A percentile compares a stretch with the other conserved stretches of the same genome.
phyloP scores from a whole-genome alignment of 2,797 vertebrate genomes.

The Hyperoplus lanceolatus region DNA sequence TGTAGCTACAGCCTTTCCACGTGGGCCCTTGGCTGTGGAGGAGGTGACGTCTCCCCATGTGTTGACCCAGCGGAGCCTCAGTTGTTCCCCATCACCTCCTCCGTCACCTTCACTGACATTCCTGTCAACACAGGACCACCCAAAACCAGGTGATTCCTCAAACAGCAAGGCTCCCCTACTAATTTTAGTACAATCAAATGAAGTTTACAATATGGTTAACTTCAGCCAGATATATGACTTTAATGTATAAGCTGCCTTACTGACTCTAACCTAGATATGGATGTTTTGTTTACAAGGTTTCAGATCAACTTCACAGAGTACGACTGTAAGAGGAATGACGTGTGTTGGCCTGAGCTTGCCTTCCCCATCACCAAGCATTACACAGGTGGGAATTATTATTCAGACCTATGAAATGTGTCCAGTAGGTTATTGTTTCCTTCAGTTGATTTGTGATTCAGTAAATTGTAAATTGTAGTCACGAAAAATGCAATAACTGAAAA shows the following conservation, averaged over 20 bases:
- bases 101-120: slow-evolving; percentile 90
- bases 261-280: slow-evolving; percentile 7
- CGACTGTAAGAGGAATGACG: slow-evolving; percentile 92
- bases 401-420: background rate
- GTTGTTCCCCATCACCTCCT: slow-evolving; percentile 87
- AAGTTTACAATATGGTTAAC: no score
- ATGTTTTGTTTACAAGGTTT: slow-evolving; percentile 83
- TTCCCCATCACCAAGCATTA: slow-evolving; percentile 93
- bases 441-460: slow-evolving; percentile 4
- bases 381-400: slow-evolving; percentile 84
- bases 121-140: slow-evolving; percentile 81
- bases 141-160: slow-evolving; percentile 86
- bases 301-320: slow-evolving; percentile 94
- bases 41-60: slow-evolving; percentile 77
- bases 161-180: background rate
- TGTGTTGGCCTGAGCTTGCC: slow-evolving; percentile 94
- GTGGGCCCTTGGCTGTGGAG: slow-evolving; percentile 89
- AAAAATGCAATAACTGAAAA: background rate
- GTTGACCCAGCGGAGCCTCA: slow-evolving; percentile 69
- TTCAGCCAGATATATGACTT: background rate
- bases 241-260: background rate
- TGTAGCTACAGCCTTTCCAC: slow-evolving; percentile 85
- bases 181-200: no score
- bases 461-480: background rate
- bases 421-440: background rate